Base-by-base conservation (phyloP, 2,113 vertebrate genomes). In the Entosphenus tridentatus region DNA sequence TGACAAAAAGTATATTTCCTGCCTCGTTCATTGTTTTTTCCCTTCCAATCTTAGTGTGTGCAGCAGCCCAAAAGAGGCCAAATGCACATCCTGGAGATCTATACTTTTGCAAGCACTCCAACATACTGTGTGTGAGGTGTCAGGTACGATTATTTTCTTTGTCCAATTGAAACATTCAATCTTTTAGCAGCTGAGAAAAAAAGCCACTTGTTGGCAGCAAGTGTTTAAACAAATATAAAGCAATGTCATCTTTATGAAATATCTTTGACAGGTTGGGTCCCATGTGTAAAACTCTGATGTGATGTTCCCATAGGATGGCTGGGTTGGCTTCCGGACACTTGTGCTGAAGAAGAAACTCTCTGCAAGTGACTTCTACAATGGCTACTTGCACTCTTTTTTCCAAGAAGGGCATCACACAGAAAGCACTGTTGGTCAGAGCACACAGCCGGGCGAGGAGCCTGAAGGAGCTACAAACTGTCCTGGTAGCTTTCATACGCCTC, bases 291-390 rank as follows among this genome's bases (percentile, higher is more conserved):
- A 39, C 39, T 39, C 39, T 39, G 39, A 39, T 39, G 39, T 39
- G 39, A 39, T 39, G 39, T 39, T 39, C 39, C 39, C 39, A 39
- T 77, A 97, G 90, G 85, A 85, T 70, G 84, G 84, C 73, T 95
- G 88, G 86, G 80, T 96, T 70, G 88, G 86, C 56, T 81, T 93
- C 73, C 83, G 72, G 72, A 74, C 80, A 0, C 76, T 96, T 0
- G 4, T 83, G 18, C 75, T 90, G 68, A 93, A 83, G 74, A 96
- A 88, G 78, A 78, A 77, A 17, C 78, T 96, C 18, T 85, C 86
- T 2, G 88, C 93, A 21, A 57, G 78, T 21, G 93, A 96, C 74
- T 98, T 96, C 78, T 87, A 91, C 73, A 98, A 96, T 1, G 93
- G 93, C 9, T 96, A 96, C 73, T 79, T 98, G 73, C 90, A 97